Evolutionary conservation across 2,888 invertebrate species (phyloP), one percentile per base, ranked within the genome.

Genomic region (Noctua janthina): DNA sequence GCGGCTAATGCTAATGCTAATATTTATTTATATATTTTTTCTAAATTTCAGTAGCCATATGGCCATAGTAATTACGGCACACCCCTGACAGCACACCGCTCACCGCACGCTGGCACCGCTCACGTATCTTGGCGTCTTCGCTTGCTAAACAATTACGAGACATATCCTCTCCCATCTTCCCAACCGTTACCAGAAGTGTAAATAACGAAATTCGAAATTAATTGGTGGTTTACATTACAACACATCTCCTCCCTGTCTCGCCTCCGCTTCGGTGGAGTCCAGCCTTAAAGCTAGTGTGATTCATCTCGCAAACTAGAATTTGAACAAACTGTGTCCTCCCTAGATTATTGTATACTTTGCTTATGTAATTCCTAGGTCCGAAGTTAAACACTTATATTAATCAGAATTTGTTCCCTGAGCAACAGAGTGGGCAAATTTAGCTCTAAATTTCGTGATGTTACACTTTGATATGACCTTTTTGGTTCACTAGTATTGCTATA

Each of bases 341-440:
- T 43, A n/a, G 54, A 78, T 76, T 78, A 79, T 76, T 74, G 35
- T 66, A 78, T 78, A 84, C 76, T 35, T 56, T 59, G 70, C 43
- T 78, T 74, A 76, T 72, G 67, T 64, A 68, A 66, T 68, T 59
- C 13, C 15, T 35, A 75, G 62, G 46, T 81, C 23, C 46, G 29
- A 80, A 78, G 35, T 80, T 76, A 66, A 46, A 56, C 68, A 62
- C 64, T 70, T 56, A 76, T 71, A 73, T 76, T 67, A 77, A 83
- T 83, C 76, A 70, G 17, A 69, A 72, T 81, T 76, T 72, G 75
- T 62, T 77, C 54, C 11, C 67, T 17, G n/a, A 15, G n/a, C 56
- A 68, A 39, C 20, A 69, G 74, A 83, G 75, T 78, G 29, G 62
- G 54, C 39, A 62, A 77, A 66, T 51, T 68, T 72, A n/a, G 70